These are phyloP conservation scores for Menidia beryllina DNA, from an alignment of 2,113 vertebrate species.

Conservation along the genomic window DNA sequence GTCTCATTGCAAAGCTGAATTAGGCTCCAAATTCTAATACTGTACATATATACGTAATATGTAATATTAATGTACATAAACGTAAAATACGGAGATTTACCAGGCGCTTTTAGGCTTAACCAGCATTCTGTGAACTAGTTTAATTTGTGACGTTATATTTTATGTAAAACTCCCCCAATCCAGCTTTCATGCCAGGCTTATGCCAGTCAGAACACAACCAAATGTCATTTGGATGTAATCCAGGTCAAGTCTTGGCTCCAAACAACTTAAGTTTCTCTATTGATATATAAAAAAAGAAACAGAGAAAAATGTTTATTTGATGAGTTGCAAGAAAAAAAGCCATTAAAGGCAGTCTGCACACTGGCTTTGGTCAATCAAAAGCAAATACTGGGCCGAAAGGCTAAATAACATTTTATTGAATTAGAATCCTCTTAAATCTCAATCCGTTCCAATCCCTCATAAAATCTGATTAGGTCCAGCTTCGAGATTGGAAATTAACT, in stretches of 20 bases:
- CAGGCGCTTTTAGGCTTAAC: background rate
- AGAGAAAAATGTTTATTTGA: background rate
- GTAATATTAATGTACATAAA: too few relatives aligned
- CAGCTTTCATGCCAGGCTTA: background rate
- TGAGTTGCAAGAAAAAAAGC: background rate
- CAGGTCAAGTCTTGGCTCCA: background rate
- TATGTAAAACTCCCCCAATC: background rate
- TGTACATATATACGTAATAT: too few relatives aligned
- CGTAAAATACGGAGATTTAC: background rate
- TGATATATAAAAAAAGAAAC: too few relatives aligned
- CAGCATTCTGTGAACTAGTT: background rate
- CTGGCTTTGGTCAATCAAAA: background rate
- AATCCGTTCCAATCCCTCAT: conserved; percentile 40
- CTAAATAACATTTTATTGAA: conserved; percentile 26
- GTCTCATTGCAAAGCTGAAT: too few relatives aligned
- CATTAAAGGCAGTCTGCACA: background rate
- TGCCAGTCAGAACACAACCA: background rate
- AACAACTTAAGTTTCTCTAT: background rate
- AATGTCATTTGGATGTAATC: background rate
- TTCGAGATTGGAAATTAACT: conserved; percentile 27
- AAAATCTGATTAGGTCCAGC: conserved; percentile 37
- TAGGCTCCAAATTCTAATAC: too few relatives aligned
- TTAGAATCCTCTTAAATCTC: conserved; percentile 37
- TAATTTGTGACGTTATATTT: conserved; percentile 8
- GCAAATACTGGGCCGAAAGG: background rate